Percentiles rank a stretch among this genome's conserved stretches.
These are phyloP conservation scores for Spisula subtruncata DNA, from an alignment of 2,888 invertebrate genomes.

Conservation along the genomic window DNA sequence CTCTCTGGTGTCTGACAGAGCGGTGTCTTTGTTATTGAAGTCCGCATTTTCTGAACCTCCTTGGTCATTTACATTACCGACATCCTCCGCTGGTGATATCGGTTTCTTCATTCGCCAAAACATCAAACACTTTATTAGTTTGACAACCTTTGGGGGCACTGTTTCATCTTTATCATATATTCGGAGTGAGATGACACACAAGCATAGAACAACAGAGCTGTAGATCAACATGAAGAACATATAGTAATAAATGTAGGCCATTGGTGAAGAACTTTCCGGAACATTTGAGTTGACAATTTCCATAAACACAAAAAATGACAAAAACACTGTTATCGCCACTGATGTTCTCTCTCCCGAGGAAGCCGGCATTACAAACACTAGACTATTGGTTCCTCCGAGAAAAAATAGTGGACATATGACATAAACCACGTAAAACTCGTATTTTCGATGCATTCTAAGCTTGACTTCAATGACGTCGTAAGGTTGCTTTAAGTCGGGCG, in stretches of 20 bases:
- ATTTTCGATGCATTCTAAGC: conserved; percentile 47
- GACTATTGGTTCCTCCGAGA: conserved; percentile 47
- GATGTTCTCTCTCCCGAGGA: conserved; percentile 65
- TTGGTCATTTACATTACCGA: neutral
- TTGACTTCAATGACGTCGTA: too few relatives aligned
- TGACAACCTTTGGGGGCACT: too few relatives aligned
- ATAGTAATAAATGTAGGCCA: too few relatives aligned
- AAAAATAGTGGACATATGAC: conserved; percentile 54
- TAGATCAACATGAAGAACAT: too few relatives aligned
- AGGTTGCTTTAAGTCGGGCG: too few relatives aligned
- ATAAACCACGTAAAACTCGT: conserved; percentile 50
- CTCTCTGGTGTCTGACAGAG: neutral
- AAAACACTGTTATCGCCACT: conserved; percentile 59
- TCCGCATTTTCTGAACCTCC: neutral
- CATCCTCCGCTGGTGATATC: neutral
- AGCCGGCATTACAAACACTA: too few relatives aligned
- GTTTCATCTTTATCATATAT: too few relatives aligned
- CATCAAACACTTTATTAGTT: neutral
- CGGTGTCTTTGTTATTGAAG: neutral
- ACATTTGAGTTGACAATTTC: conserved; percentile 62
- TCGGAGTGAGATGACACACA: too few relatives aligned
- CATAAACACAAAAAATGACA: conserved; percentile 68
- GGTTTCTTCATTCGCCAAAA: neutral
- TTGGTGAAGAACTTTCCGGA: too few relatives aligned
- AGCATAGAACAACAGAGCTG: too few relatives aligned